Evolutionary conservation across 2,888 invertebrate species (phyloP), one percentile per base, ranked within the genome.

Genomic region (Pachycephus smyrnensis): DNA sequence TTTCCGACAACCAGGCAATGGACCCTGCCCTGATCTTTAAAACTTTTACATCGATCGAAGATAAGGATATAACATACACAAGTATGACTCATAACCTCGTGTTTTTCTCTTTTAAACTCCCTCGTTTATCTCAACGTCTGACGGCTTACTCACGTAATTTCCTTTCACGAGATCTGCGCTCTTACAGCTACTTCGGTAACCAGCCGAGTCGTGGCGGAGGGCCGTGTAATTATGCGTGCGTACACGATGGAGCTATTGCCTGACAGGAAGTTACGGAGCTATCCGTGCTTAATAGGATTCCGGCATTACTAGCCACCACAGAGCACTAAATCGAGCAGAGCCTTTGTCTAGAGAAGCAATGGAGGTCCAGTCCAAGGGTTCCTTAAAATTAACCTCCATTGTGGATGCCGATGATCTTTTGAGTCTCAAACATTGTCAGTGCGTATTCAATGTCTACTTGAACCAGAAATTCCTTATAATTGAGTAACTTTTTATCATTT

Each of bases 221-320:
- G 32, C 82, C 81, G 81, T 85, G 85, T 88, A 89, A 89, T 89
- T 89, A 88, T 84, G 83, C 86, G 74, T 36, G 36, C 86, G 74
- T 36, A 23, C 36, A 23, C 74, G 35, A 23, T 32, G 74, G 36
- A 33, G n/a, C 3, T 23, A 84, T 86, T 84, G 84, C 86, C 86
- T 86, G 88, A 86, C 87, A 87, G 89, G 88, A 89, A 88, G 83
- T 84, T 78, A 81, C 12, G 83, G 81, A 74, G 75, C 80, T 76
- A 75, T 80, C 81, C 75, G 32, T 79, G 80, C 80, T 75, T 80
- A 80, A 82, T 80, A 77, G 82, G 80, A 84, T 82, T 82, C 82
- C 55, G 23, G 23, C 23, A 23, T 9, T 55, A 55, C 55, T 15
- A 55, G 2, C 2, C 23, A 23, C 23, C 23, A 9, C 9, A 55